Evolutionary conservation across 2,888 invertebrate genomes (phyloP), one percentile per base, ranked within the genome.

Genomic region (Onthophagus sagittarius): DNA sequence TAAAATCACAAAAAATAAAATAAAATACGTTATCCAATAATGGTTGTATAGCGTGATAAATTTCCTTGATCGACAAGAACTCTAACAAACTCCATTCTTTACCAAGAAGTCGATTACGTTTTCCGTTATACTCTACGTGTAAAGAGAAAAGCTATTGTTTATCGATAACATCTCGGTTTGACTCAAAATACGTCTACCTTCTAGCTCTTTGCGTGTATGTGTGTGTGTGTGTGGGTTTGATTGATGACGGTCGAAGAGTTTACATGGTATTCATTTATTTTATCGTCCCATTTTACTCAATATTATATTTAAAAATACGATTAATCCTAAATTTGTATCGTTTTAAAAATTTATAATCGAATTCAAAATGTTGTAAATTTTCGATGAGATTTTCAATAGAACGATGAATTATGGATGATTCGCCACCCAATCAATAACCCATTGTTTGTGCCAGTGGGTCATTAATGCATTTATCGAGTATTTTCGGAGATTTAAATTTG

Each of bases 401-500:
- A 32, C 23, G 67, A 67, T 67, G 67, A 67, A 67, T 67, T 67
- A 67, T 67, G 23, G 67, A 67, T 67, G 67, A 31, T 15, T n/a
- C n/a, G 9, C 31, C 67, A 31, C 67, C 31, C 67, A 67, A 67
- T 67, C 67, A 67, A 67, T 67, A 67, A n/a, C 32, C 67, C 67
- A 67, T 67, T 67, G 67, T 67, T 67, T 67, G 67, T 15, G 67
- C 67, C 67, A 67, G 31, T 67, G 67, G 67, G 31, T 32, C 67
- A 67, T 67, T 67, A 67, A 67, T 67, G 67, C 67, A 67, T 23
- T 67, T 67, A 67, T 67, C 67, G 23, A 23, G 67, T 67, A 67
- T 67, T 67, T 67, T 67, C 31, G 67, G 67, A 53, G 67, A 67
- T 67, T 67, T 67, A 67, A 67, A 67, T 67, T 67, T 23, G 67